A percentile compares a stretch with the other conserved stretches of the same genome.
Conservation (phyloP, 2,113 vertebrate genomes). For the Desmodus rotundus region DNA sequence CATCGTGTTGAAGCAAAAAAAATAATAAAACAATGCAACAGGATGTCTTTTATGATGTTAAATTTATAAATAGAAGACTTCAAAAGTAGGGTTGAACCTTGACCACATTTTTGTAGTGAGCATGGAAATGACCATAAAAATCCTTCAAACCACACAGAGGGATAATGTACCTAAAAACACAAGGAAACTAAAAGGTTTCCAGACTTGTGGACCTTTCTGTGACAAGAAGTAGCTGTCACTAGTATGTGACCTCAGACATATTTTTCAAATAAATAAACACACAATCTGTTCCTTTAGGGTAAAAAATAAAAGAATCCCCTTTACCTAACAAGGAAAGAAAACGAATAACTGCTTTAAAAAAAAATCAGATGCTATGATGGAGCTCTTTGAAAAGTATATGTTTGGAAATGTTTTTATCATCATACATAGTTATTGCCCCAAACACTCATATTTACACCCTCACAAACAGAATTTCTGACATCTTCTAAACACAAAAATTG, state of each 20-base stretch:
- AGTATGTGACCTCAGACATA: background rate
- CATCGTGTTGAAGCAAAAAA: background rate
- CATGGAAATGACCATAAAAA: background rate
- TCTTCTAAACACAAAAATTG: background rate
- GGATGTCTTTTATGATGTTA: background rate
- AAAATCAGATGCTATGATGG: background rate
- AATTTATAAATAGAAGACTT: background rate
- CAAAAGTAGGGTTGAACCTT: background rate
- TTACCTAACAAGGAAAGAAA: background rate
- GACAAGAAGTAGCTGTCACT: background rate
- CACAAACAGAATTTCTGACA: background rate
- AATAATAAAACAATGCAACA: background rate
- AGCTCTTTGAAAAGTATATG: background rate
- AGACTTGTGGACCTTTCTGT: background rate
- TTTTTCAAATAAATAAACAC: background rate
- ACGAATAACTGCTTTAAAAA: background rate
- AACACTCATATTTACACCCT: background rate
- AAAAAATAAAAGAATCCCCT: background rate
- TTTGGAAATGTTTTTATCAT: background rate
- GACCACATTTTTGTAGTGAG: background rate
- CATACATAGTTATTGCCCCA: background rate
- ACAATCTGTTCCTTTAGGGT: background rate
- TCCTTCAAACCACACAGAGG: background rate
- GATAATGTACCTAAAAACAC: background rate
- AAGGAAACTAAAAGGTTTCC: background rate